phyloP scores from a whole-genome alignment of 2,113 vertebrate species.

The Melozone crissalis region DNA sequence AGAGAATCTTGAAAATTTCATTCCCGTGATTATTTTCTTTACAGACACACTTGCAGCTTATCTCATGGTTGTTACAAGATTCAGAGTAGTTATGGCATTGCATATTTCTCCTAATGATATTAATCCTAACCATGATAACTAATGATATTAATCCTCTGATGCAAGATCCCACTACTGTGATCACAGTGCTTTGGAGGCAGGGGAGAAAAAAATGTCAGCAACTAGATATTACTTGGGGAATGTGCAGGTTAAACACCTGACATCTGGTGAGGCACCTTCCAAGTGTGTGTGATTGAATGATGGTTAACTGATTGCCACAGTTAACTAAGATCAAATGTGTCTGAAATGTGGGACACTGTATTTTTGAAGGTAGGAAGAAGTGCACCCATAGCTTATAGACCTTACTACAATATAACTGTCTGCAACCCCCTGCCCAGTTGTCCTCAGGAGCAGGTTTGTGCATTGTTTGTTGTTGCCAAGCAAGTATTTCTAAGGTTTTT shows the following conservation, averaged over 20 bases:
- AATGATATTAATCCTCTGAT: neutral
- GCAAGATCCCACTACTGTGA: neutral
- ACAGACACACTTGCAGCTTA: neutral
- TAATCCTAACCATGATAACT: neutral
- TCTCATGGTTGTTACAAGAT: neutral
- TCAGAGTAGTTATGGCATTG: neutral
- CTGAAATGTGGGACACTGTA: neutral
- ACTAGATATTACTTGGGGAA: neutral
- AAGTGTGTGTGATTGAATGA: constrained; percentile 21
- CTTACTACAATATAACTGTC: neutral
- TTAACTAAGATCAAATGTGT: constrained; percentile 2
- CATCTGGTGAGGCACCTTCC: constrained; percentile 28
- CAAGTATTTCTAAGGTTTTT: neutral
- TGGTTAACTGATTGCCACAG: neutral
- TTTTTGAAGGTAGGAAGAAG: neutral
- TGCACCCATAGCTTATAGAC: neutral
- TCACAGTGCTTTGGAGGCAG: neutral
- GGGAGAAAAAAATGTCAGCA: neutral
- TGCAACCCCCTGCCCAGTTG: neutral
- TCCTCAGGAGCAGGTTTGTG: neutral
- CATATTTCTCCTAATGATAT: neutral
- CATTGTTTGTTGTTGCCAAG: neutral
- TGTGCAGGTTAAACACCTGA: constrained; percentile 14
- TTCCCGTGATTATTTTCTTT: neutral
- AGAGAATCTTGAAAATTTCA: neutral